A percentile compares a stretch with the other conserved stretches of the same genome.
phyloP scores from a whole-genome alignment of 2,888 invertebrate genomes.

The Hirudinaria manillensis region DNA sequence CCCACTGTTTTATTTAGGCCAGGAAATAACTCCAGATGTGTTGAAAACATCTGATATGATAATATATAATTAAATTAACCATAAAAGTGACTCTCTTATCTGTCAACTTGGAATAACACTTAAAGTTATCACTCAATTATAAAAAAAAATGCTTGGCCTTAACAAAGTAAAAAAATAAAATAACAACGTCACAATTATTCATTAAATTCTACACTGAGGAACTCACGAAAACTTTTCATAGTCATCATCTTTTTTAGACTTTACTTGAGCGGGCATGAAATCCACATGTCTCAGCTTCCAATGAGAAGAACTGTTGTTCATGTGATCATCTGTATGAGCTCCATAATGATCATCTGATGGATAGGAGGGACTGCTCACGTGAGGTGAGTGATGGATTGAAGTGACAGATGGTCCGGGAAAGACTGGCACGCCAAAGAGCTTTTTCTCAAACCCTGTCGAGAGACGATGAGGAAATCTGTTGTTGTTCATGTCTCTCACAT shows the following conservation, averaged over 20 bases:
- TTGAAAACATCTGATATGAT: too few relatives aligned
- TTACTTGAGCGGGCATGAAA: constrained; percentile 34
- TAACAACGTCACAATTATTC: not conserved
- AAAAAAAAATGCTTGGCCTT: not conserved
- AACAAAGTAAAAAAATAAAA: not conserved
- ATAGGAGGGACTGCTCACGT: not conserved
- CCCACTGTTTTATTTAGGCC: too few relatives aligned
- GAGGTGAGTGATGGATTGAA: not conserved
- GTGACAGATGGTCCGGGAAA: constrained; percentile 9
- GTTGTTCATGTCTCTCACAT: not conserved
- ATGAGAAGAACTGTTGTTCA: not conserved
- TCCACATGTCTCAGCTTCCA: constrained; percentile 36
- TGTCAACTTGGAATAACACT: too few relatives aligned
- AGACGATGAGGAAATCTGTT: constrained; percentile 7
- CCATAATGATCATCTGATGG: constrained; percentile 1
- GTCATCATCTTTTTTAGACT: constrained; percentile 34
- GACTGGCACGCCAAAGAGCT: constrained; percentile 25
- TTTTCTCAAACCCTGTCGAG: constrained; percentile 27
- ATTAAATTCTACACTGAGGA: not conserved
- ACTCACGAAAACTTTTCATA: constrained; percentile 33
- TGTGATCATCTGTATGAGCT: not conserved
- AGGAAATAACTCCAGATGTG: too few relatives aligned
- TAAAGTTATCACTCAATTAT: too few relatives aligned
- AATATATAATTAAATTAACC: too few relatives aligned
- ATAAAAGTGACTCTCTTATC: too few relatives aligned